Evolutionary conservation across 2,888 invertebrate species (phyloP).

Genomic region (Gymnocheta viridis): DNA sequence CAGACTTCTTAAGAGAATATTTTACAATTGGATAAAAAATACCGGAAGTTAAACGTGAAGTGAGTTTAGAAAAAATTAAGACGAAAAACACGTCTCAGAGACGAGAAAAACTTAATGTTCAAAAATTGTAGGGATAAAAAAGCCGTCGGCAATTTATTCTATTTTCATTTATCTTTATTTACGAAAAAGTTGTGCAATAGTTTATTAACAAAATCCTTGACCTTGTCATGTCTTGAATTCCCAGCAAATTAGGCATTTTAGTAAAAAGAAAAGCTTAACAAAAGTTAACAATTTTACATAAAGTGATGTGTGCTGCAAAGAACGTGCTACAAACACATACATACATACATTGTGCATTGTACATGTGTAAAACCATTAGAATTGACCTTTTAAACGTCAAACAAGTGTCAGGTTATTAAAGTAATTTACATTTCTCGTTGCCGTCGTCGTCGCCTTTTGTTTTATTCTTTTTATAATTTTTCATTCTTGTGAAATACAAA

Average conservation of each 20-base stretch:
- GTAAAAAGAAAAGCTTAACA: not conserved
- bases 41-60: slow-evolving; percentile 55
- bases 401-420: slow-evolving; percentile 66
- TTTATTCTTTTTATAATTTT: not conserved
- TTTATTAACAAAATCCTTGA: slow-evolving; percentile 40
- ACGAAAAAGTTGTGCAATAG: not conserved
- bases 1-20: slow-evolving; percentile 57
- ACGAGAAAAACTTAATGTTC: not conserved
- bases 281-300: slow-evolving; percentile 33
- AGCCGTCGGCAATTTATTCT: slow-evolving; percentile 61
- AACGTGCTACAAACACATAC: slow-evolving; percentile 2
- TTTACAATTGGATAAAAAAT: slow-evolving; percentile 33
- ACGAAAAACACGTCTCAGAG: slow-evolving; percentile 13
- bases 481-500: not conserved
- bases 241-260: not conserved
- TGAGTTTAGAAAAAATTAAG: not conserved
- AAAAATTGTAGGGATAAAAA: not conserved
- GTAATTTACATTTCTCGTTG: slow-evolving; percentile 31
- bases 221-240: slow-evolving; percentile 33
- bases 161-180: not conserved
- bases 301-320: slow-evolving; percentile 12
- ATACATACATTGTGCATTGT: not conserved
- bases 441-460: not conserved
- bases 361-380: slow-evolving; percentile 43
- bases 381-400: slow-evolving; percentile 67